Conservation (phyloP, 2,888 invertebrate species). For the Ganaspis brasiliensis region DNA sequence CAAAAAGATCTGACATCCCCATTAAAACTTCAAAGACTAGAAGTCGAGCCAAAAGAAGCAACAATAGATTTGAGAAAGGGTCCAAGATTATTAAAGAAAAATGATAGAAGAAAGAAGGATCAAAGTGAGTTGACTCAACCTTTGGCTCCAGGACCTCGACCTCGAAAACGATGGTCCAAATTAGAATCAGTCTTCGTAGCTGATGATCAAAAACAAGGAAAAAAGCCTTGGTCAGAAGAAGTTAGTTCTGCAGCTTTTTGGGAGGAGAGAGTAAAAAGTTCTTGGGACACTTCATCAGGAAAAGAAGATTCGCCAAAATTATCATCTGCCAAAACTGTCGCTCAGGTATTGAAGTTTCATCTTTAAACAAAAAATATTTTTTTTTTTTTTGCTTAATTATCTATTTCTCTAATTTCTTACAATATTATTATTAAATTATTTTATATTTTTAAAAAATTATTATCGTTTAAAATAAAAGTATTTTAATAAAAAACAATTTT, state of each 20-base stretch:
- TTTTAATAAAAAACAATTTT: background rate
- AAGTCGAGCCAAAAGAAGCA: slow-evolving; percentile 47
- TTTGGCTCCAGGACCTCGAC: slow-evolving; percentile 47
- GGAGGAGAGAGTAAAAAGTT: slow-evolving; percentile 37
- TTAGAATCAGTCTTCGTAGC: slow-evolving; percentile 41
- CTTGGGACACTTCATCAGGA: slow-evolving; percentile 9
- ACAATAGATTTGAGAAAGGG: slow-evolving; percentile 2
- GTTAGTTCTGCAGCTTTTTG: slow-evolving; percentile 43
- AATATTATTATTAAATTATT: too few species aligned
- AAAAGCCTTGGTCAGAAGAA: slow-evolving; percentile 73
- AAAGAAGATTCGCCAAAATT: slow-evolving; percentile 30
- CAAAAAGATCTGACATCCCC: background rate
- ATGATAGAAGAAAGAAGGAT: background rate
- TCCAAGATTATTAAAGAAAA: background rate
- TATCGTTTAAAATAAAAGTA: too few species aligned
- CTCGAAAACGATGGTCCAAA: slow-evolving; percentile 62
- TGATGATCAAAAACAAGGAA: slow-evolving; percentile 59
- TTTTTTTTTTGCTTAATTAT: too few species aligned
- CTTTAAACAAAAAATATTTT: too few species aligned
- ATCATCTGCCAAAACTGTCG: background rate
- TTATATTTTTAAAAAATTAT: too few species aligned
- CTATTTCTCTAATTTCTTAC: too few species aligned
- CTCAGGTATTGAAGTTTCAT: background rate
- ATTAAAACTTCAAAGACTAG: background rate
- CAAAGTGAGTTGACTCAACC: slow-evolving; percentile 33